Conservation (phyloP, 2,113 vertebrate species). For the Erythrocercus mccallii region DNA sequence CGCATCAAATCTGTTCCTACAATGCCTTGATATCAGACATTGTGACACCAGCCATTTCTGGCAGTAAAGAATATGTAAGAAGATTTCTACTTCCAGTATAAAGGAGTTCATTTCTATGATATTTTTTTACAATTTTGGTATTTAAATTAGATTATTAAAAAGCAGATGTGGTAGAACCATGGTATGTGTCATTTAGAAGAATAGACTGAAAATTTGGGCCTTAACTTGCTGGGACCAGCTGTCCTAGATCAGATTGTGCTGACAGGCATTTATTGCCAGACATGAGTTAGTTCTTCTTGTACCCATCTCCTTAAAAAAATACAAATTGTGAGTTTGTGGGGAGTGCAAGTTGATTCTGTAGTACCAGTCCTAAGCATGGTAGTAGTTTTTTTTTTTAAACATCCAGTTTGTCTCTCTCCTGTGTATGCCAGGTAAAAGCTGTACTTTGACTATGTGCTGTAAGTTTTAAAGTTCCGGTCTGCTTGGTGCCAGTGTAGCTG, state of each 20-base stretch:
- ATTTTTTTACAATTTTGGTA: conserved; percentile 45
- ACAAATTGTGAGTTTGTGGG: conserved; percentile 1
- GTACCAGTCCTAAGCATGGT: conserved; percentile 22
- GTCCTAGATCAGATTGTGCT: conserved; percentile 47
- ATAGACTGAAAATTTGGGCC: conserved; percentile 6
- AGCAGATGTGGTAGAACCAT: neutral
- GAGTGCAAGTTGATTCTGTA: conserved; percentile 34
- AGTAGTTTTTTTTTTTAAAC: conserved; percentile 28
- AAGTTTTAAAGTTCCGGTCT: conserved; percentile 25
- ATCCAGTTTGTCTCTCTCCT: neutral
- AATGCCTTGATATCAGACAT: conserved; percentile 6
- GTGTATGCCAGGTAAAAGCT: conserved; percentile 37
- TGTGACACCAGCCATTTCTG: conserved; percentile 18
- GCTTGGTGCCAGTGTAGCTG: conserved; percentile 56
- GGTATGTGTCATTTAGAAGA: conserved; percentile 13
- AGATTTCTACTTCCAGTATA: neutral
- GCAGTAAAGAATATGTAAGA: neutral
- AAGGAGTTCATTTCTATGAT: conserved; percentile 5
- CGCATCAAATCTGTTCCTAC: conserved; percentile 36
- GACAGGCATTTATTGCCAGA: conserved; percentile 47
- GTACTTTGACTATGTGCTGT: conserved; percentile 10
- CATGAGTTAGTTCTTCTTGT: neutral
- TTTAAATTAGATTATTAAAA: conserved; percentile 7
- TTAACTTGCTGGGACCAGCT: conserved; percentile 54
- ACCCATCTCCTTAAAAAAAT: conserved; percentile 4